These are phyloP conservation scores for Cataglyphis rosenhaueri DNA, from an alignment of 2,888 invertebrate genomes.

Conservation along the genomic window DNA sequence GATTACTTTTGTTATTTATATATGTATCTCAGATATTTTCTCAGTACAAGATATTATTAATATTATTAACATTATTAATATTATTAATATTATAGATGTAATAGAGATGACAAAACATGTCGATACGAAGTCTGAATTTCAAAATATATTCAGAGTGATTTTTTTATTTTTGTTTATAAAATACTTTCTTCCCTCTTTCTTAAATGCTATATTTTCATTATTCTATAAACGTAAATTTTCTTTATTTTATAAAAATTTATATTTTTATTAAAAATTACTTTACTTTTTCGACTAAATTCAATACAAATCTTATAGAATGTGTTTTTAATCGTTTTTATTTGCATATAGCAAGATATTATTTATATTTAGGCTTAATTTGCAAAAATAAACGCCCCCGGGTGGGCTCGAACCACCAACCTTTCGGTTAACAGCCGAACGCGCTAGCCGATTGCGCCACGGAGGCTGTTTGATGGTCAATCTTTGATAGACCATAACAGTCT, in stretches of 20 bases:
- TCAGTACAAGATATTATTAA: not conserved
- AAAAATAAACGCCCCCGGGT: constrained; percentile 93
- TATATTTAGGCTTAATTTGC: not conserved
- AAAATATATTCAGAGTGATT: not conserved
- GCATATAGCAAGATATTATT: not conserved
- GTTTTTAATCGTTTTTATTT: not conserved
- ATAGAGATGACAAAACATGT: not conserved
- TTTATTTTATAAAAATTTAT: not conserved
- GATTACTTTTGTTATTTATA: not conserved
- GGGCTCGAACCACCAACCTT: constrained; percentile 99
- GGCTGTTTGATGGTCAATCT: constrained; percentile 76
- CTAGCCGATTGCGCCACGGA: constrained; percentile 98
- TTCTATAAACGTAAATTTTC: not conserved
- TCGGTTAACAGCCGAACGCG: constrained; percentile 99
- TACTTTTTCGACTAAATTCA: not conserved
- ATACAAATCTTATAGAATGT: not conserved
- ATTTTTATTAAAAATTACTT: constrained; percentile 6
- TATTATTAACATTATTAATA: not conserved
- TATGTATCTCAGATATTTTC: not conserved
- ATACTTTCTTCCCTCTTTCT: not conserved
- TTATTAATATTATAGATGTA: not conserved
- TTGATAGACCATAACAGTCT: not conserved
- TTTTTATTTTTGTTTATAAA: not conserved
- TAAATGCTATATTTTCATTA: not conserved
- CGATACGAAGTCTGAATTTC: not conserved